A percentile compares a stretch with the other conserved stretches of the same genome.
Conservation (phyloP, 1,140 invertebrate species). For the Portunus trituberculatus region DNA sequence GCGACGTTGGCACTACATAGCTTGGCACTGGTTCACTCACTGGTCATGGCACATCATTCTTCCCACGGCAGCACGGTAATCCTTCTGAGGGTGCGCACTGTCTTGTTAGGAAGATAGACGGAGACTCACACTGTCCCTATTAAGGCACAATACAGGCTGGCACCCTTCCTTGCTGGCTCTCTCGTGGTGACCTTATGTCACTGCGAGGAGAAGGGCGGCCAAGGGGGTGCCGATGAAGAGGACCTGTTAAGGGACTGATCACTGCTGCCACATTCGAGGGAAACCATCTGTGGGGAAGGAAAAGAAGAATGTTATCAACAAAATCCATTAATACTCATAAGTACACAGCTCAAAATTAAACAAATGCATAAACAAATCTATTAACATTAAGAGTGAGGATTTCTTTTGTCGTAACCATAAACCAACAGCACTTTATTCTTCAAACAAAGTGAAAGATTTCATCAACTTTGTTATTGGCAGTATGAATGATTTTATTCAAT, state of each 20-base stretch:
- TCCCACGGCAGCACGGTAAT: background rate
- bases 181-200: conserved; percentile 3
- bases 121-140: background rate
- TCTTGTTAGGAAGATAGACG: background rate
- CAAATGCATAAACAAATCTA: too few species aligned
- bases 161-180: background rate
- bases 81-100: background rate
- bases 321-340: too few species aligned
- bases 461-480: too few species aligned
- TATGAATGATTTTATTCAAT: too few species aligned
- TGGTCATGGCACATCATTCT: background rate
- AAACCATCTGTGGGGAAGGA: conserved; percentile 37
- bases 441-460: too few species aligned
- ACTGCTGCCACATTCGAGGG: background rate
- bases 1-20: background rate
- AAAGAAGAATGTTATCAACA: background rate
- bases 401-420: background rate
- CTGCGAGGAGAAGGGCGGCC: conserved; percentile 2
- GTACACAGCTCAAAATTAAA: too few species aligned
- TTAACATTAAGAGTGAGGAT: background rate
- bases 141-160: background rate
- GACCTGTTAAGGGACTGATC: conserved; percentile 2
- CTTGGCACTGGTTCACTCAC: background rate
- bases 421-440: too few species aligned
- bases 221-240: background rate